phyloP scores from a whole-genome alignment of 2,888 invertebrate species.

The Halocaridina rubra region DNA sequence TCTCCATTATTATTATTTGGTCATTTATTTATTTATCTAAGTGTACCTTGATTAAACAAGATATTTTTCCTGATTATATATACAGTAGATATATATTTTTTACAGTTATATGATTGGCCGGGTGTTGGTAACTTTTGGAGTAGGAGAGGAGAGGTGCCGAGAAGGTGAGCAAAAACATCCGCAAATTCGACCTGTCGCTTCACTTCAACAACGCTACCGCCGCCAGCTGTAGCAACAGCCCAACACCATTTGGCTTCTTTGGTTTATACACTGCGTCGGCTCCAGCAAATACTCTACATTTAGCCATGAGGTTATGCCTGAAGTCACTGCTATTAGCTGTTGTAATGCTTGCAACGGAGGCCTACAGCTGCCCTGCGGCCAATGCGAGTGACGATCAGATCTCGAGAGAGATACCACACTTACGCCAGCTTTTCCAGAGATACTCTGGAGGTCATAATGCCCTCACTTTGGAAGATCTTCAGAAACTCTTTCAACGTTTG shows the following conservation, averaged over 20 bases:
- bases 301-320: too few species aligned
- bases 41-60: too few species aligned
- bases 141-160: conserved; percentile 41
- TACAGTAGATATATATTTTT: background rate
- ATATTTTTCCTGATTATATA: too few species aligned
- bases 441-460: conserved; percentile 28
- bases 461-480: conserved; percentile 48
- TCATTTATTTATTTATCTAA: too few species aligned
- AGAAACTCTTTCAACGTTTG: conserved; percentile 25
- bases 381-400: conserved; percentile 13
- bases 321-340: too few species aligned
- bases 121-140: conserved; percentile 4
- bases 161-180: background rate
- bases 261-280: too few species aligned
- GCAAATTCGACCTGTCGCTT: background rate
- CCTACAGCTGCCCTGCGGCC: conserved; percentile 24
- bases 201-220: background rate
- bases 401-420: conserved; percentile 25
- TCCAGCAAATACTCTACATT: too few species aligned
- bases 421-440: conserved; percentile 34
- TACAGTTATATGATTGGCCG: conserved; percentile 19
- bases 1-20: too few species aligned
- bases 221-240: background rate
- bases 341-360: too few species aligned
- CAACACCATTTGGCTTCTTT: too few species aligned